Base-by-base conservation (phyloP, 1,140 invertebrate genomes). In the Papilio machaon region DNA sequence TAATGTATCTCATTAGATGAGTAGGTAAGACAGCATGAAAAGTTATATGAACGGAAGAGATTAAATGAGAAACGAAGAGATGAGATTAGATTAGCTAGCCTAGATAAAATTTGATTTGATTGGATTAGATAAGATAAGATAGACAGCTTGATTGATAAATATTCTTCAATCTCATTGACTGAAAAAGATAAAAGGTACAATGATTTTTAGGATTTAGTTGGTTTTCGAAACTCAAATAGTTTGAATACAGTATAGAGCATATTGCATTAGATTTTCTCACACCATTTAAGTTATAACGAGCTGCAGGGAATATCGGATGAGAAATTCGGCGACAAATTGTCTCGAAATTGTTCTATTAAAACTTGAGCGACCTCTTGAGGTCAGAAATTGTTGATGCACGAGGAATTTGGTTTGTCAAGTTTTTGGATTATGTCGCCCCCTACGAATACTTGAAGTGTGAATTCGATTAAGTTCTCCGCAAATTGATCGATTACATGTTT, bases 211-310 rank as follows among this genome's bases (percentile, higher is more conserved):
- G 2, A 19, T 58, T 35, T 13, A 23, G 2, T 19, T 64, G 10
- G 11, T 64, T 64, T 64, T 30, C 10, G 10, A 23, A 30, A 23
- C 60, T 46, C 13, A 46, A 73, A 47, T 38, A 70, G n/a, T n/a
- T 35, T 38, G 15, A 73, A 13, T 35, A 23, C 35, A n/a, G 19
- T 70, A n/a, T 35, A 38, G 23, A 38, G 19, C 4, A 10, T 49
- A 46, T 11, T 52, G 74, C 74, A 76, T 52, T 49, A n/a, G n/a
- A 76, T 76, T 76, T 47, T 52, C 74, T 47, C 74, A 76, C 46
- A 23, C 74, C 46, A 76, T 76, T 76, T 76, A 76, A 76, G 46
- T 76, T 76, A 76, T 76, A 76, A 76, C 74, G 46, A 76, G 74
- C 47, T 76, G 46, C 46, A 76, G 74, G 43, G 47, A 76, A 23